phyloP scores from a whole-genome alignment of 2,888 invertebrate species.

The Spilosoma lubricipeda region DNA sequence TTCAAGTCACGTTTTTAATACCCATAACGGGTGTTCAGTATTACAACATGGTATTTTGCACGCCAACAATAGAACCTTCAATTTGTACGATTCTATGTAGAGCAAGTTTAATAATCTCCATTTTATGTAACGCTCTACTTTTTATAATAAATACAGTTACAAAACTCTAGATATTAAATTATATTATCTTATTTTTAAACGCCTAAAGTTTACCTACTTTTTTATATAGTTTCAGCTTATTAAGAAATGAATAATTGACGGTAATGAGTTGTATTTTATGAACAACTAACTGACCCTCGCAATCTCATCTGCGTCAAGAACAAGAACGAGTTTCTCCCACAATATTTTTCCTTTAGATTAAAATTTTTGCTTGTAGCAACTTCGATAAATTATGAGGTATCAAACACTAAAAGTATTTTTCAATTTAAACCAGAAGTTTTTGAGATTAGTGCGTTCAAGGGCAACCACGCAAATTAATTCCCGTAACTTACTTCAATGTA shows the following conservation, averaged over 20 bases:
- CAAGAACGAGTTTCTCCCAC: too few species aligned
- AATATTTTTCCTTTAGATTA: too few species aligned
- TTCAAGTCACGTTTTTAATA: constrained; percentile 6
- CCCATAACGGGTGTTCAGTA: constrained; percentile 7
- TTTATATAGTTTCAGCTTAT: background rate
- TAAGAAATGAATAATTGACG: background rate
- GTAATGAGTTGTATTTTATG: too few species aligned
- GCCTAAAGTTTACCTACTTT: background rate
- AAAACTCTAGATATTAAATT: background rate
- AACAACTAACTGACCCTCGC: too few species aligned
- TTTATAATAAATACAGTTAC: constrained; percentile 13
- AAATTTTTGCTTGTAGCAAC: too few species aligned
- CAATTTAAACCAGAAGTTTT: too few species aligned
- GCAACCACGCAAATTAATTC: too few species aligned
- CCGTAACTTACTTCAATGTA: too few species aligned
- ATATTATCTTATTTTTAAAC: background rate
- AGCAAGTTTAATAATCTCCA: constrained; percentile 8
- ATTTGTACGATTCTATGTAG: constrained; percentile 12
- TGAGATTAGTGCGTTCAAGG: too few species aligned
- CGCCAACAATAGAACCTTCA: constrained; percentile 4
- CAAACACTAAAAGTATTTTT: too few species aligned
- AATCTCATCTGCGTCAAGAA: too few species aligned
- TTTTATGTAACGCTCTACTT: constrained; percentile 6
- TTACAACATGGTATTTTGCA: constrained; percentile 9
- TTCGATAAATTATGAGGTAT: too few species aligned